phyloP scores from a whole-genome alignment of 2,888 invertebrate species.

The Pomacea canaliculata region DNA sequence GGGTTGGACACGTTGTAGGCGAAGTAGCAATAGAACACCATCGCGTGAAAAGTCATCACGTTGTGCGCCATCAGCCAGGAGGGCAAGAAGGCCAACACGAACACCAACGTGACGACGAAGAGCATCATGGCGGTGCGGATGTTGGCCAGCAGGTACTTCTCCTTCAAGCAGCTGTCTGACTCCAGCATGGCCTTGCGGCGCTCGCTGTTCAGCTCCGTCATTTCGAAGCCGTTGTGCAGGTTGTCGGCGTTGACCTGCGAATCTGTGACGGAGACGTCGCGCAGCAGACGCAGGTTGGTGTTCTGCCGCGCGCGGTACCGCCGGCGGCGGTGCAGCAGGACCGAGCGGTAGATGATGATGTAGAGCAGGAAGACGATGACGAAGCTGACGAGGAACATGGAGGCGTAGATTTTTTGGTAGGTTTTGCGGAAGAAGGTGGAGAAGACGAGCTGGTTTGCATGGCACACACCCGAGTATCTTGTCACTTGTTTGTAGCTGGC shows the following conservation, averaged over 20 bases:
- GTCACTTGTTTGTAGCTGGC: neutral
- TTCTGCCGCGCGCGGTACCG: slow-evolving; percentile 31
- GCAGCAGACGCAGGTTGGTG: slow-evolving; percentile 31
- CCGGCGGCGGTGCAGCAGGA: slow-evolving; percentile 46
- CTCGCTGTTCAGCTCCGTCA: slow-evolving; percentile 17
- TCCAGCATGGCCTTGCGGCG: slow-evolving; percentile 27
- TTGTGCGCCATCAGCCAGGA: slow-evolving; percentile 64
- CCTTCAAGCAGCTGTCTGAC: slow-evolving; percentile 34
- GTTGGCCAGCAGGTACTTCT: slow-evolving; percentile 58
- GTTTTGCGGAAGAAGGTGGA: slow-evolving; percentile 41
- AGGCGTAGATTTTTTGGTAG: slow-evolving; percentile 60
- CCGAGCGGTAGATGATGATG: slow-evolving; percentile 56
- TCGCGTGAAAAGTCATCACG: slow-evolving; percentile 51
- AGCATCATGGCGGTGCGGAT: slow-evolving; percentile 67
- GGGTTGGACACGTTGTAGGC: slow-evolving; percentile 68
- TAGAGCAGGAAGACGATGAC: slow-evolving; percentile 62
- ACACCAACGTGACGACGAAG: slow-evolving; percentile 68
- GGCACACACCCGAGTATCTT: slow-evolving; percentile 36
- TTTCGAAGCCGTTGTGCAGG: slow-evolving; percentile 17
- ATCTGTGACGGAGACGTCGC: slow-evolving; percentile 30
- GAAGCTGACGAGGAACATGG: slow-evolving; percentile 60
- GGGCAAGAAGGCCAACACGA: slow-evolving; percentile 66
- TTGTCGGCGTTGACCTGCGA: slow-evolving; percentile 12
- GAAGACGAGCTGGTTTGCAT: slow-evolving; percentile 46
- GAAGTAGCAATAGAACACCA: slow-evolving; percentile 67